phyloP scores from a whole-genome alignment of 2,888 invertebrate genomes.

The Acheta domesticus region DNA sequence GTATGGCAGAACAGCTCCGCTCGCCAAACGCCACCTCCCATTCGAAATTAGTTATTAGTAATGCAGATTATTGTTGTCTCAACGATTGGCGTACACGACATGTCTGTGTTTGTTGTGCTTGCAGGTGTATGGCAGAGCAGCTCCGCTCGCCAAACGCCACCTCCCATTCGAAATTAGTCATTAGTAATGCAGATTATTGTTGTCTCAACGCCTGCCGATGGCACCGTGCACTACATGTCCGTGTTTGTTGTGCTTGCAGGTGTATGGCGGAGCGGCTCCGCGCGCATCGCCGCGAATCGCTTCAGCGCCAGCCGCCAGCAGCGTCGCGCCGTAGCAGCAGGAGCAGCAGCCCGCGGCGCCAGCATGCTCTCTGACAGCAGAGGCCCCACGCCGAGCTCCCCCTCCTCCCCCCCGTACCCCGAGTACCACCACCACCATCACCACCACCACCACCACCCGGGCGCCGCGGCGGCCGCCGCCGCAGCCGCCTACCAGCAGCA shows the following conservation, averaged over 20 bases:
- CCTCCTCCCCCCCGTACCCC: background rate
- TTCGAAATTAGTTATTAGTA: no score
- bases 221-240: no score
- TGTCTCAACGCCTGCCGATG: no score
- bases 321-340: no score
- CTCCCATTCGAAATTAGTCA: no score
- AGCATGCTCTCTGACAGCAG: background rate
- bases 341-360: background rate
- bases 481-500: background rate
- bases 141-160: background rate
- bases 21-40: no score
- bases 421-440: constrained; percentile 3
- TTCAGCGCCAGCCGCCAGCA: background rate
- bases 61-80: no score
- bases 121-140: background rate
- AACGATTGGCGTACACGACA: no score
- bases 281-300: background rate
- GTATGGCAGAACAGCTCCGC: no score
- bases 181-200: no score
- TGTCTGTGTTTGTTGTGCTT: background rate
- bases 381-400: background rate
- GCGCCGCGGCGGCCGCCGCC: background rate
- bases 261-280: background rate
- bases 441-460: background rate
- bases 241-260: background rate